These are phyloP conservation scores for Passerina amoena DNA, from an alignment of 2,113 vertebrate genomes.

Conservation along the genomic window DNA sequence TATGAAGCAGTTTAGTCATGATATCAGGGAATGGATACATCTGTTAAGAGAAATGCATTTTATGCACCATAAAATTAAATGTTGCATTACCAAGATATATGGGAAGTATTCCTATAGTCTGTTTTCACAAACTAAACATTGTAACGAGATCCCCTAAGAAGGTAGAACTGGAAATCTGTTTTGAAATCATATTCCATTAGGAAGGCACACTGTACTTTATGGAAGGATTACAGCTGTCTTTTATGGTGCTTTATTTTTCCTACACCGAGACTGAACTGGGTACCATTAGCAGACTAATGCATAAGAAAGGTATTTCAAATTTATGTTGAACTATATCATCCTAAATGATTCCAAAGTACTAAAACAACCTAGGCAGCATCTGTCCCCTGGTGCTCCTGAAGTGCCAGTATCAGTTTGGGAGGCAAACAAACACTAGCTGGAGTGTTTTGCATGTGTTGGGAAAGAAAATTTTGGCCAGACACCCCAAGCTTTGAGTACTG, in stretches of 20 bases:
- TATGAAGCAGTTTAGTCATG: slow-evolving; percentile 65
- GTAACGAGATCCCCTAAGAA: slow-evolving; percentile 33
- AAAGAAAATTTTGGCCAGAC: background rate
- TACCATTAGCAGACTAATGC: background rate
- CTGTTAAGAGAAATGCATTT: slow-evolving; percentile 74
- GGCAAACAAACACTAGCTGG: background rate
- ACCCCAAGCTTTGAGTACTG: background rate
- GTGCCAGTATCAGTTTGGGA: accelerated
- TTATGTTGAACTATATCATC: background rate
- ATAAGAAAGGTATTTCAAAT: background rate
- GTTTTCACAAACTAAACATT: slow-evolving; percentile 68
- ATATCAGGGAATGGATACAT: slow-evolving; percentile 60
- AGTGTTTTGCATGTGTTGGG: background rate
- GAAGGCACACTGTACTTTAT: background rate
- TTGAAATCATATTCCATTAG: slow-evolving; percentile 27
- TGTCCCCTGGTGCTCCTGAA: background rate
- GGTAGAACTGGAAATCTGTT: slow-evolving; percentile 22
- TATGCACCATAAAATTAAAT: slow-evolving; percentile 75
- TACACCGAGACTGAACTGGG: background rate
- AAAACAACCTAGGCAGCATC: background rate
- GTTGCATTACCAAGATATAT: slow-evolving; percentile 67
- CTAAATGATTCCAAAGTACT: background rate
- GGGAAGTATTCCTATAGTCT: slow-evolving; percentile 57
- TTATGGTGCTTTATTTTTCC: background rate
- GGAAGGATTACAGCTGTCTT: slow-evolving; percentile 36